phyloP scores from a whole-genome alignment of 2,888 invertebrate species.

The Ecliptopera silaceata region DNA sequence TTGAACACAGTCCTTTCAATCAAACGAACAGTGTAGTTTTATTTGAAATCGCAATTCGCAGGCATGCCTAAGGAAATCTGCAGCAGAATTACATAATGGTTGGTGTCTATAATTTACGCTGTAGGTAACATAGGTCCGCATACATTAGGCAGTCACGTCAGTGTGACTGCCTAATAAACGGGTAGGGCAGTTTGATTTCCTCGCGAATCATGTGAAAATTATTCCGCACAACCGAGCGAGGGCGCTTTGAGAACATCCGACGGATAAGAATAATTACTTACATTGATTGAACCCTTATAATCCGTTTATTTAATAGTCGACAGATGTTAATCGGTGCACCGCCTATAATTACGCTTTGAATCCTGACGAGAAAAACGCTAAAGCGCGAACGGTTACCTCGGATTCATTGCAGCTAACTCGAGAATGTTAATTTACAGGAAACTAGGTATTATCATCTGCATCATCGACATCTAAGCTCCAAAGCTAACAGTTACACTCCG shows the following conservation, averaged over 20 bases:
- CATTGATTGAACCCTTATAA: slow-evolving; percentile 82
- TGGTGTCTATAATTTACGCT: slow-evolving; percentile 53
- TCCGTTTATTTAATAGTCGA: slow-evolving; percentile 80
- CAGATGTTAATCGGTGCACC: slow-evolving; percentile 80
- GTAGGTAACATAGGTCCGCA: slow-evolving; percentile 55
- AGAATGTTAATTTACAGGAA: slow-evolving; percentile 35
- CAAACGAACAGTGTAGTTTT: slow-evolving; percentile 14
- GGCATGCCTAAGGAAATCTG: slow-evolving; percentile 36
- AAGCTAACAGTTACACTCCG: slow-evolving; percentile 4
- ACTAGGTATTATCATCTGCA: slow-evolving; percentile 31
- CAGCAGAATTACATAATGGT: slow-evolving; percentile 39
- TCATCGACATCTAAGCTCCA: slow-evolving; percentile 18
- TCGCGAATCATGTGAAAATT: slow-evolving; percentile 81
- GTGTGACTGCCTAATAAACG: slow-evolving; percentile 78
- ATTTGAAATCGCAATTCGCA: slow-evolving; percentile 32
- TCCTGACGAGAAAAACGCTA: slow-evolving; percentile 76
- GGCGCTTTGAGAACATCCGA: slow-evolving; percentile 77
- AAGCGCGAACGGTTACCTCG: slow-evolving; percentile 50
- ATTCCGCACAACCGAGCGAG: slow-evolving; percentile 64
- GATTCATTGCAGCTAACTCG: slow-evolving; percentile 52
- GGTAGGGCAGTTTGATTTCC: slow-evolving; percentile 76
- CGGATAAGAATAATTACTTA: slow-evolving; percentile 83
- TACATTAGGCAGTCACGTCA: slow-evolving; percentile 71
- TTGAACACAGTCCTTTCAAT: slow-evolving; percentile 7
- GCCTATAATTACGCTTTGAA: slow-evolving; percentile 78